A percentile compares a stretch with the other conserved stretches of the same genome.
Evolutionary conservation across 1,140 invertebrate species (phyloP).

Genomic region (Sipha flava): DNA sequence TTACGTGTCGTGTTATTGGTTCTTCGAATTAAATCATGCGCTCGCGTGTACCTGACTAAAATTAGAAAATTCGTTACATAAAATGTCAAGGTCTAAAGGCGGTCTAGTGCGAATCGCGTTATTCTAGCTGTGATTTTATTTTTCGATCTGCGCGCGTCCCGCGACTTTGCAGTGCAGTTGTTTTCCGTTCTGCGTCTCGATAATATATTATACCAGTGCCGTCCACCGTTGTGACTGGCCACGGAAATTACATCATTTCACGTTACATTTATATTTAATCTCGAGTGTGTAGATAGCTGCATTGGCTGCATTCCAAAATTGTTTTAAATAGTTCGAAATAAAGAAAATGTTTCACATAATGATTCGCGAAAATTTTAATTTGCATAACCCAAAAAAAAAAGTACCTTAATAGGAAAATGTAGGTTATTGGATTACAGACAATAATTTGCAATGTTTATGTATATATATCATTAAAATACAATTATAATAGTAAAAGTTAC

Average conservation of each 20-base stretch:
- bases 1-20: too few species aligned
- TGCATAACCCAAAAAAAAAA: too few species aligned
- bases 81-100: neutral
- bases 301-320: neutral
- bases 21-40: neutral
- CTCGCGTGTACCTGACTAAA: neutral
- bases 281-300: neutral
- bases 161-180: neutral
- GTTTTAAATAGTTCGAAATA: neutral
- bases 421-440: too few species aligned
- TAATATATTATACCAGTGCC: neutral
- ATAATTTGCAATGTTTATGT: too few species aligned
- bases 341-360: neutral
- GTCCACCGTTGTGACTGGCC: neutral
- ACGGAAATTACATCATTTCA: constrained; percentile 1
- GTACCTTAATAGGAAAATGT: too few species aligned
- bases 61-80: neutral
- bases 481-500: too few species aligned
- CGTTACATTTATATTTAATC: constrained; percentile 13
- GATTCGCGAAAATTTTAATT: neutral
- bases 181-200: neutral
- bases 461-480: too few species aligned
- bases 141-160: neutral
- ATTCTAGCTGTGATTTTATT: neutral
- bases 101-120: neutral